Conservation (phyloP, 2,797 vertebrate genomes). For the Lacerta viridis region DNA sequence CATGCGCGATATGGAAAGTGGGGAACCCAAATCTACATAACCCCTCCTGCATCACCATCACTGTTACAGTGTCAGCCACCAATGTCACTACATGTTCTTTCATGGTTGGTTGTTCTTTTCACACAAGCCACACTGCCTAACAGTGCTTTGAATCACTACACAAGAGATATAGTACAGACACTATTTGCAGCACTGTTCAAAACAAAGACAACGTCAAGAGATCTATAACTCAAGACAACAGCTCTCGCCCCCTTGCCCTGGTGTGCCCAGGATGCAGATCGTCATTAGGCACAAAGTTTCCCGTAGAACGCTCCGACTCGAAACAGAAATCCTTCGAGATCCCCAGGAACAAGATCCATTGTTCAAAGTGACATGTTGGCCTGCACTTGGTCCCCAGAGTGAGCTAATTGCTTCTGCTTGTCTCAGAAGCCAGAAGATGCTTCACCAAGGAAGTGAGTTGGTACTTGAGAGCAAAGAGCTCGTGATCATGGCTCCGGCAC, state of each 20-base stretch:
- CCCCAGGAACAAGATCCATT: slow-evolving; percentile 49
- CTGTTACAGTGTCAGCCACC: neutral
- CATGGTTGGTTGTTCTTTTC: too few relatives aligned
- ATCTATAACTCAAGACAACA: neutral
- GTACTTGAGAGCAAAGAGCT: slow-evolving; percentile 18
- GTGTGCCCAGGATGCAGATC: neutral
- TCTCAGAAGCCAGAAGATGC: slow-evolving; percentile 59
- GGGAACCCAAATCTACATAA: too few relatives aligned
- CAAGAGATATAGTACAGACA: neutral
- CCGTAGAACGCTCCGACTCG: slow-evolving; percentile 33
- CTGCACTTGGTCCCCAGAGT: slow-evolving; percentile 56
- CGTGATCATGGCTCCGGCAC: neutral
- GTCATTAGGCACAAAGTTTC: neutral
- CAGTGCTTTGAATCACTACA: neutral
- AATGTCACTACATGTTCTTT: neutral
- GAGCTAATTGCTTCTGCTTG: slow-evolving; percentile 60
- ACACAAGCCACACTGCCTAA: neutral
- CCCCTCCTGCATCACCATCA: neutral
- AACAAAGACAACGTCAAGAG: accelerated
- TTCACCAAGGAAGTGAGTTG: slow-evolving; percentile 40
- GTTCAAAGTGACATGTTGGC: slow-evolving; percentile 63
- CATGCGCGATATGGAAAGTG: too few relatives aligned
- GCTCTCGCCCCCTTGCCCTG: neutral
- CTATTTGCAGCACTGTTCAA: neutral
- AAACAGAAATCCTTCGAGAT: slow-evolving; percentile 39